Conservation (phyloP, 2,888 invertebrate genomes). For the Strigamia maritima region DNA sequence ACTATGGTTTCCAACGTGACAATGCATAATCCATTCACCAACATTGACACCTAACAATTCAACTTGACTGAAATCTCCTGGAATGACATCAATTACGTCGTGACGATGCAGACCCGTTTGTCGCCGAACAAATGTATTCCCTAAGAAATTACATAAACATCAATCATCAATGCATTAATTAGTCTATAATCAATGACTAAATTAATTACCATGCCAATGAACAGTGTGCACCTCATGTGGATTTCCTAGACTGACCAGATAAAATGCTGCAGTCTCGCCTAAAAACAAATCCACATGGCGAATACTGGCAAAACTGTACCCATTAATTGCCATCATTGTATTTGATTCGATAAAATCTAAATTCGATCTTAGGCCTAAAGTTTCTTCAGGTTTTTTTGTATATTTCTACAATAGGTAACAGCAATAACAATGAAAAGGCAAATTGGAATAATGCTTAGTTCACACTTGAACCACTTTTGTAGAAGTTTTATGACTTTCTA, state of each 20-base stretch:
- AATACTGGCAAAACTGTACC: slow-evolving; percentile 37
- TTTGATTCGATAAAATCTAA: neutral
- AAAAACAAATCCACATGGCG: neutral
- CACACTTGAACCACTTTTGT: too few species aligned
- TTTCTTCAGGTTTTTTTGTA: neutral
- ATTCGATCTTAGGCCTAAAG: neutral
- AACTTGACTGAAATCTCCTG: slow-evolving; percentile 47
- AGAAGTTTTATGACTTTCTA: too few species aligned
- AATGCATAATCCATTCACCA: slow-evolving; percentile 46
- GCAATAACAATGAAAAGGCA: neutral
- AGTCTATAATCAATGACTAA: too few species aligned
- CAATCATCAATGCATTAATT: too few species aligned
- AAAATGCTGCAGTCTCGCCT: slow-evolving; percentile 35
- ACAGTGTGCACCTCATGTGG: slow-evolving; percentile 35
- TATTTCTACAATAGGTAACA: neutral
- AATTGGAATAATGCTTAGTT: too few species aligned
- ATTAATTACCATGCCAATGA: slow-evolving; percentile 33
- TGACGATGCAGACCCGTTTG: slow-evolving; percentile 43
- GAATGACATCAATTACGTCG: slow-evolving; percentile 48
- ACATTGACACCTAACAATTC: slow-evolving; percentile 44
- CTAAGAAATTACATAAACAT: neutral
- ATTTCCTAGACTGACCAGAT: slow-evolving; percentile 34
- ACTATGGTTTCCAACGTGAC: slow-evolving; percentile 46
- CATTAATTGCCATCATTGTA: slow-evolving; percentile 37
- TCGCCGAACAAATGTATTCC: slow-evolving; percentile 41